Conservation (phyloP, 2,888 invertebrate species). For the Carpatolechia fugitivella region DNA sequence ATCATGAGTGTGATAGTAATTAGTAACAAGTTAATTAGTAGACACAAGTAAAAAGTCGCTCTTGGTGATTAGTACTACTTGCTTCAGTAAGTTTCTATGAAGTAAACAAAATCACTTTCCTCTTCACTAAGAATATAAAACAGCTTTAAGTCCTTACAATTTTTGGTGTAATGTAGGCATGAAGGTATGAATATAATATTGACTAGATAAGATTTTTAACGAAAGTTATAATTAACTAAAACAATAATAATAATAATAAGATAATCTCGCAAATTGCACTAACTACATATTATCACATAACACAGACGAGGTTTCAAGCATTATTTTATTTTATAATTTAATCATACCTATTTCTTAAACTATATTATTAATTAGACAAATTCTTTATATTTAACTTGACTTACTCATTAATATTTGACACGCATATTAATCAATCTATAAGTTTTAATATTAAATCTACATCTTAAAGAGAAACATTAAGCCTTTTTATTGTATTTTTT, state of each 20-base stretch:
- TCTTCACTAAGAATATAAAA: no score
- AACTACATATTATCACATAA: slow-evolving; percentile 51
- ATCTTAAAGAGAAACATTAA: not conserved
- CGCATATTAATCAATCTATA: slow-evolving; percentile 21
- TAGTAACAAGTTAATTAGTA: no score
- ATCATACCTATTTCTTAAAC: slow-evolving; percentile 14
- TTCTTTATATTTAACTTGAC: slow-evolving; percentile 12
- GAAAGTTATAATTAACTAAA: not conserved
- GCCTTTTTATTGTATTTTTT: not conserved
- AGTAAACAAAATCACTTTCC: no score
- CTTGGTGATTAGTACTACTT: no score
- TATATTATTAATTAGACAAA: not conserved
- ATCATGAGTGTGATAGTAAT: no score
- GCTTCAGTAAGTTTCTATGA: no score
- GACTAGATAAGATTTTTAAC: not conserved
- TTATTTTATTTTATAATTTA: slow-evolving; percentile 26
- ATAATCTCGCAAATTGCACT: slow-evolving; percentile 18
- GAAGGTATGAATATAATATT: no score
- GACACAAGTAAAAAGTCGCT: no score
- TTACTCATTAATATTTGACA: slow-evolving; percentile 22
- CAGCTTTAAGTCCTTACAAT: no score
- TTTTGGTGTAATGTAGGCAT: no score
- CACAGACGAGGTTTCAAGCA: slow-evolving; percentile 50
- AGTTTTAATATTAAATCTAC: not conserved
- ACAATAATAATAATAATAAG: not conserved